Conservation (phyloP, 2,113 vertebrate genomes). For the Petrocephalus microphthalmus region DNA sequence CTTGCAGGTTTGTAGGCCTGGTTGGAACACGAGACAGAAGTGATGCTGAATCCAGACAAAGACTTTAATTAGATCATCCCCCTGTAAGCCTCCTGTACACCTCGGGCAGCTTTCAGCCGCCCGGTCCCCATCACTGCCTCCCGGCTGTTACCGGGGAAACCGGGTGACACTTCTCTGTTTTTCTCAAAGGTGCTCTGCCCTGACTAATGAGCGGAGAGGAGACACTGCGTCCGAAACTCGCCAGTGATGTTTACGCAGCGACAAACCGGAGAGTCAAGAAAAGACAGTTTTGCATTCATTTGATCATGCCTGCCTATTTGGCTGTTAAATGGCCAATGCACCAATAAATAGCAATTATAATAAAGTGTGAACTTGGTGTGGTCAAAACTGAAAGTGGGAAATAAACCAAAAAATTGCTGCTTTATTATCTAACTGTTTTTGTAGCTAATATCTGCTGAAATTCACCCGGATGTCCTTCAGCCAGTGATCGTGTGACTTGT, state of each 20-base stretch:
- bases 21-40: background rate
- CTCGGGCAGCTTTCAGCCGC: background rate
- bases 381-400: background rate
- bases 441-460: background rate
- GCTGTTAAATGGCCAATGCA: background rate
- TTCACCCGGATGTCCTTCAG: background rate
- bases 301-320: background rate
- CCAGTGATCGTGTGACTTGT: background rate
- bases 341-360: background rate
- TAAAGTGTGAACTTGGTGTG: background rate
- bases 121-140: background rate
- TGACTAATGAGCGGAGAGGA: slow-evolving; percentile 12
- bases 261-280: background rate
- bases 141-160: slow-evolving; percentile 18
- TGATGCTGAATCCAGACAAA: background rate
- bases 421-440: background rate
- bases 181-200: slow-evolving; percentile 2
- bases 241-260: background rate
- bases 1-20: background rate
- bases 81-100: background rate
- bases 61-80: background rate
- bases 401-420: background rate
- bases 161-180: background rate
- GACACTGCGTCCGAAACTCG: background rate
- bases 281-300: background rate